A percentile compares a stretch with the other conserved stretches of the same genome.
Conservation (phyloP, 2,888 invertebrate species). For the Polydrusus pterygomalis region DNA sequence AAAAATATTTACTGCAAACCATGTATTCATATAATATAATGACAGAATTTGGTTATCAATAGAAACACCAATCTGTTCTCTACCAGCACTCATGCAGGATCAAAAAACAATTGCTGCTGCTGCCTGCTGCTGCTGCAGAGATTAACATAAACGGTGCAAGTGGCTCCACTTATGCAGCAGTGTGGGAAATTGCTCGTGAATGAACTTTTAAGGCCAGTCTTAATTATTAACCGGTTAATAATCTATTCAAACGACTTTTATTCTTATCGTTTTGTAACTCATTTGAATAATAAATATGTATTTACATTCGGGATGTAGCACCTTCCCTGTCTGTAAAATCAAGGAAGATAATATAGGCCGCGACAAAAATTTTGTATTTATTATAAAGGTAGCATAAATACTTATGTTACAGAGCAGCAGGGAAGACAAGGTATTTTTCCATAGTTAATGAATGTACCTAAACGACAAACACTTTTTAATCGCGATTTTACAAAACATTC, state of each 20-base stretch:
- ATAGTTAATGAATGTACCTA: no score
- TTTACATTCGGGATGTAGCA: constrained; percentile 35
- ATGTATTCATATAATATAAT: no score
- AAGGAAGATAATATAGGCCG: not conserved
- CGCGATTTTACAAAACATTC: no score
- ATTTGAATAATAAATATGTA: constrained; percentile 35
- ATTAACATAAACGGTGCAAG: constrained; percentile 65
- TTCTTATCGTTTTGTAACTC: constrained; percentile 34
- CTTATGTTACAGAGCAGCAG: no score
- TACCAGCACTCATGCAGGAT: not conserved
- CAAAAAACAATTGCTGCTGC: constrained; percentile 46
- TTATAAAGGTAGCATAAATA: not conserved
- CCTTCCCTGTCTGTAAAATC: constrained; percentile 11
- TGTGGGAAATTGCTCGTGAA: constrained; percentile 70
- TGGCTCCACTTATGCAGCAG: constrained; percentile 56
- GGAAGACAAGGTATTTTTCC: no score
- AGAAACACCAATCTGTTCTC: not conserved
- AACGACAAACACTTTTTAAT: no score
- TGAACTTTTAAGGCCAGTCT: constrained; percentile 69
- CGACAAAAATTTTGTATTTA: not conserved
- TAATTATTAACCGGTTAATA: constrained; percentile 69
- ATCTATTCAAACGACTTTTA: constrained; percentile 63
- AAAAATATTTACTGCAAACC: no score
- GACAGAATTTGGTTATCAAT: not conserved
- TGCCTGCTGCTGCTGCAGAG: no score